Base-by-base conservation (phyloP, 2,113 vertebrate genomes). In the Grantiella picta region DNA sequence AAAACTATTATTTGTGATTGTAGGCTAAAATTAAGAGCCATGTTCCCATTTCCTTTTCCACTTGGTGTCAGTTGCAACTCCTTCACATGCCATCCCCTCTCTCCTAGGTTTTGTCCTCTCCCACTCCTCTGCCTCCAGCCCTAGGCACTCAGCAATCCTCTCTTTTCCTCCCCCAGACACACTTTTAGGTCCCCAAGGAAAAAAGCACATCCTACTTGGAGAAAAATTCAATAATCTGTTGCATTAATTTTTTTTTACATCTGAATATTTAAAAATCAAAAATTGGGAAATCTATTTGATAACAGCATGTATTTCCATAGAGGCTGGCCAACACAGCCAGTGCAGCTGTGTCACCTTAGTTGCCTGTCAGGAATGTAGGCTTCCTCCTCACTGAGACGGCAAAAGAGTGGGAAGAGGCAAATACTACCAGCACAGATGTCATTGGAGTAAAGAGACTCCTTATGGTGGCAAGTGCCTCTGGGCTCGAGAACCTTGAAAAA, bases 81-180 rank as follows among this genome's bases (percentile, higher is more conserved):
- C 12, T 3, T 60, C 18, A 56, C 5, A 18, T 18, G 42, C 6
- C 7, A 33, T 42, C 4, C 8, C 2, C 24, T 7, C 4, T 23
- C 7, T n/a, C 15, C 20, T 23, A 16, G 9, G 11, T 86, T 89
- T 78, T 52, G 17, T 36, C 25, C 8, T 59, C 12, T 85, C 25
- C 47, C 9, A 31, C 16, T 44, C 33, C 64, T 28, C 57, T 76
- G 25, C 16, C 29, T 38, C 29, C 33, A 33, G 5, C 6, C 14
- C 2, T 3, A 77, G 9, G 8, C 5, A 5, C 3, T 3, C 27
- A 61, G 15, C 0, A 0, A 28, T 88, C 35, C 15, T 15, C 72
- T 71, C 27, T 59, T 69, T 69, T 61, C 15, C 16, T 66, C 4
- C 6, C 15, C 7, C 7, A 66, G 20, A 36, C 9, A 40, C 5